These are phyloP conservation scores for Psittacara wagleri DNA, from an alignment of 2,113 vertebrate genomes.

Conservation along the genomic window DNA sequence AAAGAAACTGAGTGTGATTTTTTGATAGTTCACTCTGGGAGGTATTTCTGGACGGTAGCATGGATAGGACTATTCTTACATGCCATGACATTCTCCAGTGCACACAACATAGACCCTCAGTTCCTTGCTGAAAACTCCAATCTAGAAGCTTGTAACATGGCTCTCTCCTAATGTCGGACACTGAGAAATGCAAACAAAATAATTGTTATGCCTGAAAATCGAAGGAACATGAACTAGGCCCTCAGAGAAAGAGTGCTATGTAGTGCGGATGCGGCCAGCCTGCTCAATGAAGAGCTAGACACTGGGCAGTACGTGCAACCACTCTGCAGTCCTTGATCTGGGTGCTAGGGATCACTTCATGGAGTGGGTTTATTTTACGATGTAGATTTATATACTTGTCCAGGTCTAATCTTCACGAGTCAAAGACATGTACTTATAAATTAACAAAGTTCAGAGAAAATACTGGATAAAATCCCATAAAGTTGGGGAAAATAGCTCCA, in stretches of 20 bases:
- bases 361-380: background rate
- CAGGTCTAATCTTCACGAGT: background rate
- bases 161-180: background rate
- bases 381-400: background rate
- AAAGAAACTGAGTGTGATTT: background rate
- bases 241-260: background rate
- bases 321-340: background rate
- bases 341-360: background rate
- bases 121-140: background rate
- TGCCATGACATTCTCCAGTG: background rate
- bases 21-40: background rate
- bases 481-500: background rate
- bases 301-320: background rate
- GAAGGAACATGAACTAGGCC: background rate
- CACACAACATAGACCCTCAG: background rate
- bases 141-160: background rate
- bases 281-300: background rate
- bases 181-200: background rate
- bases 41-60: background rate
- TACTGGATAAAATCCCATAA: background rate
- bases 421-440: background rate
- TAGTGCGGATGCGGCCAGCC: background rate
- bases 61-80: background rate
- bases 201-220: background rate
- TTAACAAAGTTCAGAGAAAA: background rate